Evolutionary conservation across 1,140 invertebrate genomes (phyloP), one percentile per base, ranked within the genome.

Genomic region (Pygmarrhopalites habei): DNA sequence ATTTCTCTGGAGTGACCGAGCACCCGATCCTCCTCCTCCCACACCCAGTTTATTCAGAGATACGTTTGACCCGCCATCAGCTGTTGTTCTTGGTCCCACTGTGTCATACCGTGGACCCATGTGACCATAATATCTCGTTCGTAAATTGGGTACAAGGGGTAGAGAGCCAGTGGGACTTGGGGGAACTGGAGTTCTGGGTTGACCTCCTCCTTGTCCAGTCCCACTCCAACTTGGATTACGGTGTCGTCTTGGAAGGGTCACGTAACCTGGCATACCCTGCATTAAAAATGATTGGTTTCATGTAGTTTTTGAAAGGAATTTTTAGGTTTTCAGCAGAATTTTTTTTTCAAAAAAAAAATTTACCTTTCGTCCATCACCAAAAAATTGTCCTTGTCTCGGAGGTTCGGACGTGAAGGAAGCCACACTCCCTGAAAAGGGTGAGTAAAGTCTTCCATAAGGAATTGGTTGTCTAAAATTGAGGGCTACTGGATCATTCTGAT

Each of bases 11-110:
- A 39, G 7, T 7, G 10, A 10, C 23, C 12, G 46, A 12, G 46
- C 19, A 7, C 23, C 12, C 14, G 46, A 7, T n/a, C n/a, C n/a
- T n/a, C n/a, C n/a, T n/a, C n/a, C n/a, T n/a, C n/a, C n/a, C 19
- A 49, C 12, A 12, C 23, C 51, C 2, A 62, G 25, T 62, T 62
- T 62, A 32, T 62, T 62, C 26, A 62, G 28, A 15, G 60, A 62
- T 7, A 46, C 19, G 14, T 41, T 62, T 2, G 59, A 61, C 21
- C 47, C 17, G 21, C 59, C 59, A 52, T 61, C 59, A 0, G 25
- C 59, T 12, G 59, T 61, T n/a, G 59, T 61, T 51, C 59, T 51
- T 7, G 59, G 59, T 7, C 59, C 59, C 12, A 52, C 29, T 1
- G 59, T 25, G 29, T 61, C 59, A 28, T 61, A 61, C 17, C 23